Evolutionary conservation across 2,888 invertebrate genomes (phyloP).

Genomic region (Chydorus sphaericus): DNA sequence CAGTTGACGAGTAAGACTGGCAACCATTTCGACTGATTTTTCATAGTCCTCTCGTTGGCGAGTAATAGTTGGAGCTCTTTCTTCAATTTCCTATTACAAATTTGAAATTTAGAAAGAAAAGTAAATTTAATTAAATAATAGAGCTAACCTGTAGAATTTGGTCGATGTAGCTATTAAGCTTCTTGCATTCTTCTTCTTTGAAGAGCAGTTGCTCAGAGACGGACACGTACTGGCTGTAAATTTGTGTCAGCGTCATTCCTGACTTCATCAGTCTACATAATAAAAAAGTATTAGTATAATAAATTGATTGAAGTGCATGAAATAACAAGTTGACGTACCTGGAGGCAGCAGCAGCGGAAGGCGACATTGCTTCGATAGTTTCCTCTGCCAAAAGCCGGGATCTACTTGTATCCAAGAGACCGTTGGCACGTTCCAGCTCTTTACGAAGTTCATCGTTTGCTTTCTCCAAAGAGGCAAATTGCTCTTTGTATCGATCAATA

Average conservation of each 20-base stretch:
- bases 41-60: conserved; percentile 70
- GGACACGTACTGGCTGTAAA: conserved; percentile 74
- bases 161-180: conserved; percentile 62
- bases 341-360: conserved; percentile 68
- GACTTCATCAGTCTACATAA: conserved; percentile 57
- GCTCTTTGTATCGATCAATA: conserved; percentile 49
- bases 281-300: neutral
- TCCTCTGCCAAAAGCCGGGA: conserved; percentile 46
- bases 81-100: conserved; percentile 56
- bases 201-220: conserved; percentile 55
- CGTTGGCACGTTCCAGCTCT: conserved; percentile 71
- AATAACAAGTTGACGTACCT: conserved; percentile 30
- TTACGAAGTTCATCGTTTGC: conserved; percentile 40
- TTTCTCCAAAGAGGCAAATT: conserved; percentile 41
- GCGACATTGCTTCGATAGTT: conserved; percentile 62
- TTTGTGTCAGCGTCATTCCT: conserved; percentile 78
- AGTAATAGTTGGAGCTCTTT: conserved; percentile 69
- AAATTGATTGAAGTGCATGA: neutral
- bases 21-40: conserved; percentile 54
- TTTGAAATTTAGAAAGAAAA: neutral
- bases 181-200: conserved; percentile 65
- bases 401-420: conserved; percentile 38
- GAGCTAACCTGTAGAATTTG: conserved; percentile 42
- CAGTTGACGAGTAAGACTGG: conserved; percentile 49
- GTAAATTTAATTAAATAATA: neutral